A percentile compares a stretch with the other conserved stretches of the same genome.
Evolutionary conservation across 2,888 invertebrate species (phyloP).

Genomic region (Mayetiola destructor): DNA sequence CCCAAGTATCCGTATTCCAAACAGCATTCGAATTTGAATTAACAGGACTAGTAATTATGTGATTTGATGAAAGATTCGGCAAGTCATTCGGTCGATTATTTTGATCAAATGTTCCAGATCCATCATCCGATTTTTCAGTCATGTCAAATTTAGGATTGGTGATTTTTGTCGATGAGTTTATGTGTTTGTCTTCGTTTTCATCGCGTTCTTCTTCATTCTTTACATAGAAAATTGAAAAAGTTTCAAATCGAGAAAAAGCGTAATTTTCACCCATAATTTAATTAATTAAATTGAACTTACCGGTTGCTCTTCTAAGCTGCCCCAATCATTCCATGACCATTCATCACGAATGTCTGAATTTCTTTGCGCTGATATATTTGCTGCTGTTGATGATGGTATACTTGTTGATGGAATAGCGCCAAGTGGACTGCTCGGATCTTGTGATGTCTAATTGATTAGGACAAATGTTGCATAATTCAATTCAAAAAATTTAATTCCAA

Average conservation of each 20-base stretch:
- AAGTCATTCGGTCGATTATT: slow-evolving; percentile 15
- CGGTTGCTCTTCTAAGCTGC: slow-evolving; percentile 68
- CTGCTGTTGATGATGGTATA: slow-evolving; percentile 38
- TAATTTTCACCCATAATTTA: background rate
- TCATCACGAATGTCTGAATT: slow-evolving; percentile 48
- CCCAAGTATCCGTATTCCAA: slow-evolving; percentile 47
- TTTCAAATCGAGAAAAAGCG: background rate
- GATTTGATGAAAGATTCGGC: slow-evolving; percentile 17
- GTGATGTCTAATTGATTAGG: slow-evolving; percentile 36
- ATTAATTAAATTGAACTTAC: slow-evolving; percentile 33
- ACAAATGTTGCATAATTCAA: background rate
- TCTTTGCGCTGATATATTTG: slow-evolving; percentile 29
- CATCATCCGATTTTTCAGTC: background rate
- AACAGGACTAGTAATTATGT: slow-evolving; percentile 19
- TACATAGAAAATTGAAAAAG: too few relatives aligned
- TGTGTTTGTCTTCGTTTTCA: slow-evolving; percentile 17
- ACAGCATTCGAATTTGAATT: slow-evolving; percentile 26
- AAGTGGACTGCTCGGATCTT: slow-evolving; percentile 36
- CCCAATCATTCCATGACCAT: slow-evolving; percentile 80
- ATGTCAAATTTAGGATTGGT: background rate
- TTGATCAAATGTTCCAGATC: background rate
- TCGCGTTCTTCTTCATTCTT: slow-evolving; percentile 17
- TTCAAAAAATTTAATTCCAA: background rate
- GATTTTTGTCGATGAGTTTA: slow-evolving; percentile 20
- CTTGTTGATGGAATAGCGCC: slow-evolving; percentile 28